These are phyloP conservation scores for Luidia sarsii DNA, from an alignment of 53 echinoderm and acorn worm genomes.

Conservation along the genomic window DNA sequence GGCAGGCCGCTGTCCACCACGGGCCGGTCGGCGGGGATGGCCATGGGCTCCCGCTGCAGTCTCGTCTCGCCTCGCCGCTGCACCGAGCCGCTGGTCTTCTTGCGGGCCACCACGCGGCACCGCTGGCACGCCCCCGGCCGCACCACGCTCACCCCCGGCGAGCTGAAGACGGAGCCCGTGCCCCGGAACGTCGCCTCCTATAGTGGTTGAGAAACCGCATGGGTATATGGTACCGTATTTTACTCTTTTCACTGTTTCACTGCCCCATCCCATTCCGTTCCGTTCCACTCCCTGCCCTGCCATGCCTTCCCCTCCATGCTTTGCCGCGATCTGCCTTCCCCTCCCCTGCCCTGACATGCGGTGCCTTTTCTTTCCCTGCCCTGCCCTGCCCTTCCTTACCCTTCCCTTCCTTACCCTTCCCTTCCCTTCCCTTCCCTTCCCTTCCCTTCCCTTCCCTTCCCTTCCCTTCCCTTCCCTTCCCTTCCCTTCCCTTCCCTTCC, in stretches of 20 bases:
- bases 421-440: no score
- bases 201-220: neutral
- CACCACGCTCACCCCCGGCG: constrained; percentile 20
- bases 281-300: no score
- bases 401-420: no score
- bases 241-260: neutral
- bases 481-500: no score
- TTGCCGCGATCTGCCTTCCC: no score
- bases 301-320: no score
- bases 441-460: no score
- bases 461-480: no score
- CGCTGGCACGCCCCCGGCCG: constrained; percentile 20
- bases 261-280: neutral
- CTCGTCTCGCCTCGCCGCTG: constrained; percentile 35
- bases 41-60: constrained; percentile 15
- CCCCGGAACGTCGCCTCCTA: constrained; percentile 35
- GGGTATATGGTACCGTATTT: neutral
- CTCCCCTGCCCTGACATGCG: no score
- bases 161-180: constrained; percentile 14
- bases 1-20: constrained; percentile 13
- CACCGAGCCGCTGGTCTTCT: constrained; percentile 33
- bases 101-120: constrained; percentile 1
- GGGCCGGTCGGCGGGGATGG: neutral
- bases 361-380: no score
- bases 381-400: no score